Conservation (phyloP, 2,797 vertebrate genomes). For the Pyrocephalus nanus region DNA sequence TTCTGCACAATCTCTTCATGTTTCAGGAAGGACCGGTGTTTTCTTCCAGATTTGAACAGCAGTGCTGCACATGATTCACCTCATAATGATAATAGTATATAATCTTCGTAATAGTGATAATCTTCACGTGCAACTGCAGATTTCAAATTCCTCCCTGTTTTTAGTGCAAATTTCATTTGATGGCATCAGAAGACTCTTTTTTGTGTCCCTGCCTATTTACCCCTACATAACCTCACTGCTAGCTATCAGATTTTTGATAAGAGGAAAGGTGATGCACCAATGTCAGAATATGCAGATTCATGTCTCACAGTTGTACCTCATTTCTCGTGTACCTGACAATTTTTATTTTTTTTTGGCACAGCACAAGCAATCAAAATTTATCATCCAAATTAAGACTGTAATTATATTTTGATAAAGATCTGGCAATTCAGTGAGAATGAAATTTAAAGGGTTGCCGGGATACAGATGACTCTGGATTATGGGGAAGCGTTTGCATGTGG, state of each 20-base stretch:
- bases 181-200: neutral
- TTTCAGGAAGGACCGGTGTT: neutral
- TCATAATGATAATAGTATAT: neutral
- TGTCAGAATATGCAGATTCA: slow-evolving; percentile 48
- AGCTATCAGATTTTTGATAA: slow-evolving; percentile 7
- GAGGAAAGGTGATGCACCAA: neutral
- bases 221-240: neutral
- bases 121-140: neutral
- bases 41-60: slow-evolving; percentile 1
- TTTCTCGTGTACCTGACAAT: slow-evolving; percentile 46
- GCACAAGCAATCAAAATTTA: slow-evolving; percentile 78
- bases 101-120: slow-evolving; percentile 16
- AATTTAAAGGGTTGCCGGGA: slow-evolving; percentile 85
- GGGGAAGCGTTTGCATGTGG: slow-evolving; percentile 74
- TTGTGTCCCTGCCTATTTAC: neutral
- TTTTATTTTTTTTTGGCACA: slow-evolving; percentile 70
- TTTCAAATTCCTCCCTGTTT: neutral
- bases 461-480: slow-evolving; percentile 83
- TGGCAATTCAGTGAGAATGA: slow-evolving; percentile 82
- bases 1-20: neutral
- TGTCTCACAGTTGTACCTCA: slow-evolving; percentile 54
- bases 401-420: slow-evolving; percentile 87
- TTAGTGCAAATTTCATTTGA: neutral
- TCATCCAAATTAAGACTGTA: slow-evolving; percentile 83
- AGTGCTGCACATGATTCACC: neutral